Evolutionary conservation across 2,888 invertebrate genomes (phyloP), one percentile per base, ranked within the genome.

Genomic region (Zonitis immaculata): DNA sequence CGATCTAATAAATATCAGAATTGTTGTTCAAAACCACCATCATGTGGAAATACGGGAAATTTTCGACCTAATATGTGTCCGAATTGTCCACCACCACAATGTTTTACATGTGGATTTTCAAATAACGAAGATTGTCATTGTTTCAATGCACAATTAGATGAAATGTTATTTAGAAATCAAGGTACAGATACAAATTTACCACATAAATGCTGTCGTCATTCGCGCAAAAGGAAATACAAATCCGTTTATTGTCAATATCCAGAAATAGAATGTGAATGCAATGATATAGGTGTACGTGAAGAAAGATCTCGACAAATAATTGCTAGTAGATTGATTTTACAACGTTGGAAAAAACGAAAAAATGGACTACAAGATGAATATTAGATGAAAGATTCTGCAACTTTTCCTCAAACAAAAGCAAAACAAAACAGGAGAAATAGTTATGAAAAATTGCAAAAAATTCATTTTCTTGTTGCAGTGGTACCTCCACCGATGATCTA

Each of bases 401-500:
- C 32, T 32, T 27, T 3, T 11, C 3, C 3, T 27, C 7, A 6
- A 25, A 7, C 1, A 14, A 14, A 12, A 32, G 14, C 8, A 2
- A 14, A n/a, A 1, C 7, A 32, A 14, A 11, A 27, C n/a, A n/a
- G n/a, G n/a, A 11, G 3, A 3, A 11, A 2, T 27, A 14, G 14
- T 32, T 32, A 8, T 14, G n/a, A n/a, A n/a, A n/a, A n/a, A 32
- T 32, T 32, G 27, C 22, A 44, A 42, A 12, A 39, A 30, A 45
- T 14, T 53, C n/a, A 27, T 43, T 57, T 48, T 51, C 52, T 56
- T n/a, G n/a, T 71, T 70, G 18, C 66, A 70, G 70, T 66, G 69
- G 69, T 69, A 58, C 58, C 63, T 62, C 66, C 61, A 61, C 61
- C 32, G 69, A 69, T 70, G 79, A 77, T 66, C 59, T 62, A 43